Conservation (phyloP, 2,113 vertebrate species). For the Megaleporinus macrocephalus region DNA sequence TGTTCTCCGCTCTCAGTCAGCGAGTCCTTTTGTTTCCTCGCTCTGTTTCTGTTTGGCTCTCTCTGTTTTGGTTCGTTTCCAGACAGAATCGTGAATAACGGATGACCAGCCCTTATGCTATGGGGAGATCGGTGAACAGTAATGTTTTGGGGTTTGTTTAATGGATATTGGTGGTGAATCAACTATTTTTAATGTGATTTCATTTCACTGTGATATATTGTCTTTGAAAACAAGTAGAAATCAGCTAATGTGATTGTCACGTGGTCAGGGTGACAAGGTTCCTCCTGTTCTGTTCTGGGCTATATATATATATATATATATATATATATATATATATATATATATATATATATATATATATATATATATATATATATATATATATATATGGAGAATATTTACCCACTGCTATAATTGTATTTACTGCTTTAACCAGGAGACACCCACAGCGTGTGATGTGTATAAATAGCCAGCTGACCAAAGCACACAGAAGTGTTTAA, state of each 20-base stretch:
- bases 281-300: neutral
- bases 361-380: neutral
- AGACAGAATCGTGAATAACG: neutral
- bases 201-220: neutral
- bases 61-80: conserved; percentile 28
- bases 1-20: conserved; percentile 22
- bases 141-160: neutral
- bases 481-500: neutral
- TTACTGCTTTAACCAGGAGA: neutral
- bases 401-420: neutral
- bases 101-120: neutral
- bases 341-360: neutral
- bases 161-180: neutral
- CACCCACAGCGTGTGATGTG: neutral
- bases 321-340: neutral
- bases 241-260: conserved; percentile 14
- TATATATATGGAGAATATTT: neutral
- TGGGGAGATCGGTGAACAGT: neutral
- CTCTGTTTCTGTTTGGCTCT: conserved; percentile 2
- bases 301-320: neutral
- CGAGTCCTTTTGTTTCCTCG: conserved; percentile 50
- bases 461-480: neutral
- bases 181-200: neutral
- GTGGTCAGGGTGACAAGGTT: conserved; percentile 14
- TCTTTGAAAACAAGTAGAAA: neutral